A percentile compares a stretch with the other conserved stretches of the same genome.
These are phyloP conservation scores for Dysmachus trigonus DNA, from an alignment of 2,888 invertebrate genomes.

Conservation along the genomic window DNA sequence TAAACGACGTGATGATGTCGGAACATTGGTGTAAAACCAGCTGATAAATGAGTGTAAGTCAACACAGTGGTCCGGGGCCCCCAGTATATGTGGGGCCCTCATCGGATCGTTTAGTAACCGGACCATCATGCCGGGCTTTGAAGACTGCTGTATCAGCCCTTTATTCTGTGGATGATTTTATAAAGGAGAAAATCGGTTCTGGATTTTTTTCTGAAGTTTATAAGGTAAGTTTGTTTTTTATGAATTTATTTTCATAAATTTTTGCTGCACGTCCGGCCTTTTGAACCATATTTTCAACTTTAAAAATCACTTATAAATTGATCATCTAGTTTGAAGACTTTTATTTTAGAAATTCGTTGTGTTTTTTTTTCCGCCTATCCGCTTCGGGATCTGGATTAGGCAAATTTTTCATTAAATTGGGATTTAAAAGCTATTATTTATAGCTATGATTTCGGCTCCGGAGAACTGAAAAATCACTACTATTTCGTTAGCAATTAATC, in stretches of 20 bases:
- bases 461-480: no score
- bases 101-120: constrained; percentile 71
- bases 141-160: constrained; percentile 91
- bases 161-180: constrained; percentile 93
- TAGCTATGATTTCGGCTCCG: no score
- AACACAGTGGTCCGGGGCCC: constrained; percentile 64
- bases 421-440: no score
- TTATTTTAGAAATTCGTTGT: no score
- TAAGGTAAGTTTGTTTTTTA: constrained; percentile 76
- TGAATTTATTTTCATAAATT: neutral
- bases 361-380: no score
- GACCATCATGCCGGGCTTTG: constrained; percentile 87
- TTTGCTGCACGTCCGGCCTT: no score
- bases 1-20: constrained; percentile 5
- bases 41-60: constrained; percentile 64
- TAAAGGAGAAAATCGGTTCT: constrained; percentile 89
- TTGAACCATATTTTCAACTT: no score
- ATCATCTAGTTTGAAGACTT: no score
- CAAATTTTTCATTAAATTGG: no score
- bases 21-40: constrained; percentile 49
- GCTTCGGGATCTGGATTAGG: no score
- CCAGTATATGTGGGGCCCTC: constrained; percentile 56
- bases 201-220: constrained; percentile 98
- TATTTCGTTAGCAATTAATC: no score
- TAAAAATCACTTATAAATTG: neutral